These are phyloP conservation scores for Nestor notabilis DNA, from an alignment of 2,113 vertebrate species.

Conservation along the genomic window DNA sequence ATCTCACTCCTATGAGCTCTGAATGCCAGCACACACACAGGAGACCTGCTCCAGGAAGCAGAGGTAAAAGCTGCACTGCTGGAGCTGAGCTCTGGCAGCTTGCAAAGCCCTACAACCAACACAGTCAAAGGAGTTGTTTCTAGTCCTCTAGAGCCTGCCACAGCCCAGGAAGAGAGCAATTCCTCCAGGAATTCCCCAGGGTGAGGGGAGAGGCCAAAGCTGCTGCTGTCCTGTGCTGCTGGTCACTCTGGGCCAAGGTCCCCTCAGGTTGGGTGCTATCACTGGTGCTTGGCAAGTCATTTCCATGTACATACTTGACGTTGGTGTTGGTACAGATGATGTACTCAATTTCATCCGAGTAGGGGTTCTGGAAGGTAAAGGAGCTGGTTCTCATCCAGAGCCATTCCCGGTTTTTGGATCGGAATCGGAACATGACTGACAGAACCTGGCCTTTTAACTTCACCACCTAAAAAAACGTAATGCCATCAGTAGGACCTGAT, in stretches of 20 bases:
- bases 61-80: neutral
- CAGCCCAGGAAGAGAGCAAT: neutral
- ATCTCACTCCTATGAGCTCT: neutral
- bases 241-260: neutral
- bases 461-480: conserved; percentile 84
- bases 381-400: conserved; percentile 97
- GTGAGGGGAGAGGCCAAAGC: neutral
- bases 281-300: neutral
- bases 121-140: neutral
- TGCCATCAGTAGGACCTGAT: neutral
- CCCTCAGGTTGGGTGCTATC: neutral
- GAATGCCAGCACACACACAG: neutral
- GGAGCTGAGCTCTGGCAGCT: neutral
- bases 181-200: neutral
- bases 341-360: conserved; percentile 98
- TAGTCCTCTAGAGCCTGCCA: neutral
- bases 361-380: conserved; percentile 99
- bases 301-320: conserved; percentile 87
- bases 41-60: neutral
- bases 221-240: neutral
- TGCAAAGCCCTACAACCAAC: neutral
- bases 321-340: conserved; percentile 98
- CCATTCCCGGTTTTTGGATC: conserved; percentile 91
- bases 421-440: conserved; percentile 98
- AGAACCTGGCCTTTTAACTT: conserved; percentile 97